phyloP scores from a whole-genome alignment of 1,140 invertebrate species.

The Micrasema longulum region DNA sequence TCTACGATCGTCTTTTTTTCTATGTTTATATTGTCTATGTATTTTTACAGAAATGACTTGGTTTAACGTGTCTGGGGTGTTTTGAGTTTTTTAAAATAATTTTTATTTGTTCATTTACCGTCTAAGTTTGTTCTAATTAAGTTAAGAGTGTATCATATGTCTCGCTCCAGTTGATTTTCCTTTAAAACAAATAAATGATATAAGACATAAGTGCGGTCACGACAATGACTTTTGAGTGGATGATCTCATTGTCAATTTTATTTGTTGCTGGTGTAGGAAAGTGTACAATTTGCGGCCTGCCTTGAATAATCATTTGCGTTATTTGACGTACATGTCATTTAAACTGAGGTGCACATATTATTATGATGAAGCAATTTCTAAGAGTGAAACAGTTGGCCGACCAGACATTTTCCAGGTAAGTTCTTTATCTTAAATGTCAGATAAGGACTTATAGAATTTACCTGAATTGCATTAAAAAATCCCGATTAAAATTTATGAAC shows the following conservation, averaged over 20 bases:
- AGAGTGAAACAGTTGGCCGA: slow-evolving; percentile 89
- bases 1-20: no score
- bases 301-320: slow-evolving; percentile 36
- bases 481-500: slow-evolving; percentile 10
- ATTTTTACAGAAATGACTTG: slow-evolving; percentile 27
- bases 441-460: slow-evolving; percentile 24
- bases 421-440: slow-evolving; percentile 45
- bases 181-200: slow-evolving; percentile 10
- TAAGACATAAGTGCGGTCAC: slow-evolving; percentile 10
- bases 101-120: slow-evolving; percentile 10
- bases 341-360: slow-evolving; percentile 37
- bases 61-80: slow-evolving; percentile 44
- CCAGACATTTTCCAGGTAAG: slow-evolving; percentile 88
- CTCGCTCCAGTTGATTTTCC: neutral
- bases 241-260: slow-evolving; percentile 49
- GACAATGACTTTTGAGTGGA: slow-evolving; percentile 47
- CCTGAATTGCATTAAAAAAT: neutral
- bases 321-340: slow-evolving; percentile 35
- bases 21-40: slow-evolving; percentile 28
- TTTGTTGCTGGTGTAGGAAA: slow-evolving; percentile 31
- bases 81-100: slow-evolving; percentile 32
- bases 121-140: slow-evolving; percentile 6
- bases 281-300: slow-evolving; percentile 27
- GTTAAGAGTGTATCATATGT: neutral
- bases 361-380: slow-evolving; percentile 90